A percentile compares a stretch with the other conserved stretches of the same genome.
Evolutionary conservation across 2,888 invertebrate species (phyloP).

Genomic region (Coleophora deauratella): DNA sequence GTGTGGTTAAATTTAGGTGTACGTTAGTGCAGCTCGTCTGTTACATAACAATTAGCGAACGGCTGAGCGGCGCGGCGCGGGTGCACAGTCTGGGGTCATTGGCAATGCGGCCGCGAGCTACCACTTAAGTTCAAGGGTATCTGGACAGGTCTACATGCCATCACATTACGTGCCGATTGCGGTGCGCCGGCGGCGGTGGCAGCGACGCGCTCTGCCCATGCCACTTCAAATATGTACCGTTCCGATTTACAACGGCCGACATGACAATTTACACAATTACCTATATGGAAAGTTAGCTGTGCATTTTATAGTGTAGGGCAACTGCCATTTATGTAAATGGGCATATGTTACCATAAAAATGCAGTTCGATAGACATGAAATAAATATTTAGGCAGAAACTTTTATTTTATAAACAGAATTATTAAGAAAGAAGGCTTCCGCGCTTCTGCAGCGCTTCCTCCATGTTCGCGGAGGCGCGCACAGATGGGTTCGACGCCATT

Average conservation of each 20-base stretch:
- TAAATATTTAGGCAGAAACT: too few species aligned
- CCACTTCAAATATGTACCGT: conserved; percentile 1
- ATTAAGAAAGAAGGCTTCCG: too few species aligned
- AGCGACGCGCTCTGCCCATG: neutral
- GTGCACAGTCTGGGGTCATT: conserved; percentile 77
- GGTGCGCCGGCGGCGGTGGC: neutral
- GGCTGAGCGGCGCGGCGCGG: conserved; percentile 34
- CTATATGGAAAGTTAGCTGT: too few species aligned
- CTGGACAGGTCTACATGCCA: conserved; percentile 55
- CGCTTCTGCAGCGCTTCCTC: too few species aligned
- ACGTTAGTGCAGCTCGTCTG: conserved; percentile 46
- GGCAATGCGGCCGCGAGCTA: conserved; percentile 74
- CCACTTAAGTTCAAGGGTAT: conserved; percentile 74
- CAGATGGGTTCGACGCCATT: too few species aligned
- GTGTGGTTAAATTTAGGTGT: conserved; percentile 40
- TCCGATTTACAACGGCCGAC: neutral
- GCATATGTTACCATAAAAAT: too few species aligned
- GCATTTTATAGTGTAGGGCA: too few species aligned
- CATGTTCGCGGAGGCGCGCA: too few species aligned
- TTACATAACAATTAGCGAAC: conserved; percentile 69
- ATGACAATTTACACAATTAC: conserved; percentile 1
- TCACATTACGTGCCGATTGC: conserved; percentile 12
- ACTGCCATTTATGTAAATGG: too few species aligned
- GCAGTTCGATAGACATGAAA: too few species aligned
- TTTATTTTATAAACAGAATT: too few species aligned